Base-by-base conservation (phyloP, 2,888 invertebrate genomes). In the Slavum lentiscoides region DNA sequence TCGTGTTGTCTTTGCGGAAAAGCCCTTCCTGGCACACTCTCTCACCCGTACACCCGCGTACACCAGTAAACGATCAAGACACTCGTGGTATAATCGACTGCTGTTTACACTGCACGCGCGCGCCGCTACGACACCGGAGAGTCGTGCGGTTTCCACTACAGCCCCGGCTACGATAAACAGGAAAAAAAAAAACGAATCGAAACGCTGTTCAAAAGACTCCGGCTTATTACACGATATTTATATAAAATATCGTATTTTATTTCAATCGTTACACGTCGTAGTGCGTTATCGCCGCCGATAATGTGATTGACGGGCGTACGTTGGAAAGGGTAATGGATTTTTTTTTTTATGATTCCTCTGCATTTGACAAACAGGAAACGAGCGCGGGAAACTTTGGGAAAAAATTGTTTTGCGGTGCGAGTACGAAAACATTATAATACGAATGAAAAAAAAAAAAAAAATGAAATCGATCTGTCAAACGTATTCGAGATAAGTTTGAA, bases 41-140 rank as follows among this genome's bases (percentile, higher is more conserved):
- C 30, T 30, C 30, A 30, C 30, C 30, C 30, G 30, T 30, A 30
- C 30, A 1, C 30, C 30, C 30, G 30, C 30, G 30, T 4, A 4
- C 4, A 30, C 30, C 2, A 30, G 69, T 21, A 69, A 70, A 77
- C 55, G 80, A 80, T 80, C 70, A 58, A 80, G 72, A 80, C 70
- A 53, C 62, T 80, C 70, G 30, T n/a, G n/a, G n/a, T 30, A 80
- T 80, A 80, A 80, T 80, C 80, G 80, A 72, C 80, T 55, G 80
- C 23, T 72, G 64, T 80, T 80, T 80, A 58, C 62, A 80, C 30
- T 1, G 30, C 30, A 4, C 69, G 64, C 72, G 72, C 70, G 62
- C 80, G 80, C 62, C 72, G 39, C 39, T 66, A 37, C 62, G 23
- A n/a, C 59, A 30, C 1, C 30, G 30, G 30, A 30, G 59, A 68